Base-by-base conservation (phyloP, 2,888 invertebrate genomes). In the Drosophila setosimentum region DNA sequence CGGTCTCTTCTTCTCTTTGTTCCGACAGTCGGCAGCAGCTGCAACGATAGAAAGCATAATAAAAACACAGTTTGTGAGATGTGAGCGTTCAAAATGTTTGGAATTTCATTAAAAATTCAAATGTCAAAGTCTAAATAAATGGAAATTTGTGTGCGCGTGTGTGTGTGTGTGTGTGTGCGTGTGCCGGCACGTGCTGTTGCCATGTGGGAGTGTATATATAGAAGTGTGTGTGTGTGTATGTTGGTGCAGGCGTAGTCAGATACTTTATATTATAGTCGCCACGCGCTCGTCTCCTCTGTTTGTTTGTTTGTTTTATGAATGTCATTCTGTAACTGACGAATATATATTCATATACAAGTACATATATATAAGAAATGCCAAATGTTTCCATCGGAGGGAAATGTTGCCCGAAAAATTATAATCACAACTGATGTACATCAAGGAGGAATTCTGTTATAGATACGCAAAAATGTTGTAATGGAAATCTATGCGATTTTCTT, bases 31-130 rank as follows among this genome's bases (percentile, higher is more conserved):
- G 48, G 53, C 78, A 67, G 68, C 84, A 75, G 76, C 81, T 81
- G 72, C 79, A 75, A 69, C 75, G 71, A 54, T 50, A 66, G 57
- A 54, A 54, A 71, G 21, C 42, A 32, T 60, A 70, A 71, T 53
- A 63, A 70, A 76, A 76, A 73, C 16, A 66, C 72, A 67, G 74
- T 84, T 79, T 74, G 75, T 76, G 62, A 61, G 68, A 29, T 55
- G 62, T 50, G 76, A 72, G 76, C 90, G 83, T 74, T 82, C 21
- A 85, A 89, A 90, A 90, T 88, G 76, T 87, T 87, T 81, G 90
- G 90, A 87, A 87, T 87, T 87, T 90, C 90, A 87, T 87, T 87
- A 87, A 88, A 87, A 89, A 90, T 87, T 79, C 89, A 88, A 87
- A 90, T 86, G 83, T 88, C 87, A 87, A 88, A 83, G 81, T 78